Evolutionary conservation across 2,113 vertebrate genomes (phyloP), one percentile per base, ranked within the genome.

Genomic region (Thomomys bottae): DNA sequence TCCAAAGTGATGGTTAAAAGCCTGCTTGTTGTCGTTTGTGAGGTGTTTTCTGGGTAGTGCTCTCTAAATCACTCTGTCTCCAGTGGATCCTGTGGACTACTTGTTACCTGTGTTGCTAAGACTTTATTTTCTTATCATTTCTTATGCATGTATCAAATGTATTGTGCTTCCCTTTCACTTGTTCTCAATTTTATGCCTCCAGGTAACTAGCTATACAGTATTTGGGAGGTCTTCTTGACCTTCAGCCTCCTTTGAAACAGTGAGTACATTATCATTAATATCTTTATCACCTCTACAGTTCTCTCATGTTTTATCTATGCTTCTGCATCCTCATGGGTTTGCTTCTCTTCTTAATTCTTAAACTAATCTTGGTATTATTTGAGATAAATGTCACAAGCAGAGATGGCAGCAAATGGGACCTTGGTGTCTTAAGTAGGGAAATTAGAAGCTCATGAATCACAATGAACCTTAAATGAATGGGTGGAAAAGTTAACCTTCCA

Each of bases 351-450:
- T 92, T 83, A 70, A 88, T 89, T 91, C 91, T 96, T 71, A 91
- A 92, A 49, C 20, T 57, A 75, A 45, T 96, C 40, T 92, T 87
- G 18, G 67, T 94, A 81, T 77, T 94, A 86, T 76, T 61, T 94
- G 75, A 87, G 45, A 83, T 64, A 83, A 76, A 75, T 92, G 30
- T 89, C 75, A 80, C 32, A 78, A 67, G 73, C 66, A 91, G 38
- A 92, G 67, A 80, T 34, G 45, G 26, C 28, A 75, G 79, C 63
- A 87, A 90, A 88, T 61, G 45, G 42, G 67, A 71, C 66, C 66
- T 34, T 87, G 8, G n/a, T 93, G 59, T 87, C 2, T 84, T 79
- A 88, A 94, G 63, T 75, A 71, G 8, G 92, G 38, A 42, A 94
- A 92, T 92, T 64, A 89, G 70, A 82, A 92, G 34, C 28, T 92